These are phyloP conservation scores for Lapara coniferarum DNA, from an alignment of 2,888 invertebrate genomes.

Conservation along the genomic window DNA sequence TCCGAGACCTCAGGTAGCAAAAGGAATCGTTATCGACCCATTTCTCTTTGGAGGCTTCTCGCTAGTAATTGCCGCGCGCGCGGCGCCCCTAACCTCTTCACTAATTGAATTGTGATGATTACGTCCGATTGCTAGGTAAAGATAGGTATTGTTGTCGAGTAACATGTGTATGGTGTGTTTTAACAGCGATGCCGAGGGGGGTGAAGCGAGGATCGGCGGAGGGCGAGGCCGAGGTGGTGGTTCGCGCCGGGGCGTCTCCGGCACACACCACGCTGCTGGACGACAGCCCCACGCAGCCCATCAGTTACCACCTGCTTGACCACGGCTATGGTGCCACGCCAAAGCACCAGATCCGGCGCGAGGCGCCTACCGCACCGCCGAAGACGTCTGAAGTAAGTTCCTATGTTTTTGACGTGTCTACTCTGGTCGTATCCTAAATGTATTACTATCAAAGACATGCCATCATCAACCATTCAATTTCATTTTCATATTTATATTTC, in stretches of 20 bases:
- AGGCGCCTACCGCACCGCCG: constrained; percentile 81
- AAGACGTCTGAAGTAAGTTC: constrained; percentile 83
- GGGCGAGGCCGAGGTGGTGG: constrained; percentile 80
- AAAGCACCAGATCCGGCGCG: constrained; percentile 85
- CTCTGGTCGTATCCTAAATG: neutral
- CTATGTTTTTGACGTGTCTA: neutral
- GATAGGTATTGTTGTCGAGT: constrained; percentile 41
- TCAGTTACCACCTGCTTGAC: constrained; percentile 91
- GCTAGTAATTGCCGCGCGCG: constrained; percentile 78
- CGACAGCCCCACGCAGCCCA: constrained; percentile 80
- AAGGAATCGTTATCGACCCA: constrained; percentile 73
- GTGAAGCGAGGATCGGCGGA: constrained; percentile 83
- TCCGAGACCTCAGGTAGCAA: constrained; percentile 54
- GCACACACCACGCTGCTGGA: constrained; percentile 79
- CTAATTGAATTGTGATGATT: constrained; percentile 78
- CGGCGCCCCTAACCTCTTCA: constrained; percentile 81
- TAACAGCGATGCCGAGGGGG: constrained; percentile 85
- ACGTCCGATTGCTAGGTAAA: constrained; percentile 46
- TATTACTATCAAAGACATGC: neutral
- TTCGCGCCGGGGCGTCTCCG: constrained; percentile 80
- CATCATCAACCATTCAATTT: neutral
- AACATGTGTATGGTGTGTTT: constrained; percentile 47
- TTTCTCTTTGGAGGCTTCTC: constrained; percentile 74
- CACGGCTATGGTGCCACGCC: constrained; percentile 94
- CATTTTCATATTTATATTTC: neutral